Percentiles rank a stretch among this genome's conserved stretches.
Conservation (phyloP, 2,888 invertebrate genomes). For the Antitype chi region DNA sequence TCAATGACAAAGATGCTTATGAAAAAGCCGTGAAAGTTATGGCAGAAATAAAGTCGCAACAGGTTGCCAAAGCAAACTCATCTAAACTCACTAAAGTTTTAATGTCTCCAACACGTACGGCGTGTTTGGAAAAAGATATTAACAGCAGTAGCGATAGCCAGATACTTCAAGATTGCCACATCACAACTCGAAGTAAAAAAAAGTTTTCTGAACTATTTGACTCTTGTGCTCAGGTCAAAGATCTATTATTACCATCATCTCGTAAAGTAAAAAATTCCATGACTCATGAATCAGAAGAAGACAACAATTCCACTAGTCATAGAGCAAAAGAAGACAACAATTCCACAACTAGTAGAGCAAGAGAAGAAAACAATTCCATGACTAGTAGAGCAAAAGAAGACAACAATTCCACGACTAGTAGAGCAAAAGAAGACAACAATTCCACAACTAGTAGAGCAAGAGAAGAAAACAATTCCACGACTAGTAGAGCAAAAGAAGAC, state of each 20-base stretch:
- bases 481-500: slow-evolving; percentile 1
- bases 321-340: slow-evolving; percentile 6
- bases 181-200: slow-evolving; percentile 29
- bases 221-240: slow-evolving; percentile 28
- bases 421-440: slow-evolving; percentile 10
- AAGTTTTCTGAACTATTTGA: slow-evolving; percentile 25
- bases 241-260: slow-evolving; percentile 7
- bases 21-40: slow-evolving; percentile 82
- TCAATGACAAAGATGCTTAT: slow-evolving; percentile 78
- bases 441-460: not conserved
- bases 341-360: not conserved
- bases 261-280: slow-evolving; percentile 1
- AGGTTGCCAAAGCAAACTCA: slow-evolving; percentile 48
- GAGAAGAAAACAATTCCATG: slow-evolving; percentile 6
- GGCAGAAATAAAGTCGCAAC: slow-evolving; percentile 75
- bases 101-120: slow-evolving; percentile 2
- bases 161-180: not conserved
- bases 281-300: not conserved
- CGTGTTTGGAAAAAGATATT: slow-evolving; percentile 7
- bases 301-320: not conserved
- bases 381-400: slow-evolving; percentile 4
- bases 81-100: not conserved
- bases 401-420: not conserved
- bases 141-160: not conserved
- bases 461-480: slow-evolving; percentile 1